Percentiles rank a stretch among this genome's conserved stretches.
phyloP scores from a whole-genome alignment of 2,797 vertebrate species.

The Masticophis lateralis region DNA sequence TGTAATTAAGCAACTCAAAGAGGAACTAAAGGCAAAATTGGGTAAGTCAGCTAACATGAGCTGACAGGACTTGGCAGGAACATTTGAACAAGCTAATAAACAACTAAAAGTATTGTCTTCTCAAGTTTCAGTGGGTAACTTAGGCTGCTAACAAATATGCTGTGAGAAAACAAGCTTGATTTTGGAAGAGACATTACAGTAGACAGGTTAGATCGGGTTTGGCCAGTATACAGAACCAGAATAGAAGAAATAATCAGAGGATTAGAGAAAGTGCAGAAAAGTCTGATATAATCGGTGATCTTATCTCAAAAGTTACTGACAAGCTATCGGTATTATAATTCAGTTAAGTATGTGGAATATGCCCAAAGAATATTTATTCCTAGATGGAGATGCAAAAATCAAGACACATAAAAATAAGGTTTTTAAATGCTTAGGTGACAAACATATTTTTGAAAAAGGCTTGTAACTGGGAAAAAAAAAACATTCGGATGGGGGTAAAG shows the following conservation, averaged over 20 bases:
- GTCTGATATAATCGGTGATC: background rate
- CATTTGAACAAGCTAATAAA: background rate
- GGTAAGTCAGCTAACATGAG: background rate
- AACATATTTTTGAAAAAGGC: background rate
- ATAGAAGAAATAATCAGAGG: background rate
- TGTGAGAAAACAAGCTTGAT: background rate
- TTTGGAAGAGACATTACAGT: background rate
- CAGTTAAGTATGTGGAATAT: background rate
- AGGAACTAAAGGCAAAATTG: background rate
- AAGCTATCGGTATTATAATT: background rate
- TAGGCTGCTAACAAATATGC: background rate
- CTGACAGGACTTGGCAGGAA: background rate
- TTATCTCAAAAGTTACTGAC: background rate
- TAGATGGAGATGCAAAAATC: background rate
- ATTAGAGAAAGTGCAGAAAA: background rate
- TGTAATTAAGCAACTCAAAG: background rate
- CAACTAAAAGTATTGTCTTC: background rate
- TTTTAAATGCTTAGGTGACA: background rate
- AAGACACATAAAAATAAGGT: background rate
- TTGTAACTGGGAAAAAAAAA: background rate
- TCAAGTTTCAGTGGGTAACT: background rate
- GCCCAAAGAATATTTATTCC: background rate
- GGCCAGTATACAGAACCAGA: background rate
- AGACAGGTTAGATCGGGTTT: background rate
- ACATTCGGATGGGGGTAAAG: background rate